Percentiles rank a stretch among this genome's conserved stretches.
These are phyloP conservation scores for Tetragnatha montana DNA, from an alignment of 2,888 invertebrate species.

Conservation along the genomic window DNA sequence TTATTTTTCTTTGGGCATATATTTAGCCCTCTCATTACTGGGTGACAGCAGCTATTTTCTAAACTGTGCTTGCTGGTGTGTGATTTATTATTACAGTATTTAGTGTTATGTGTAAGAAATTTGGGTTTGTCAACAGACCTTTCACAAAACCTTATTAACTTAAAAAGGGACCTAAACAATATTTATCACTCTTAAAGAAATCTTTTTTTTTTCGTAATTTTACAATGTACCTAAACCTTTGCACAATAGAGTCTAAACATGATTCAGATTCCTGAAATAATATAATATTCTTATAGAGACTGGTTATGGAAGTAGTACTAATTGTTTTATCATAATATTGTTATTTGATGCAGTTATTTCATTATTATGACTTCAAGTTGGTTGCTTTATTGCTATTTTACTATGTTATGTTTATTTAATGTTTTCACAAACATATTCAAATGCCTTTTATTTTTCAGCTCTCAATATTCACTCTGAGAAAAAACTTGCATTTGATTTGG, in stretches of 20 bases:
- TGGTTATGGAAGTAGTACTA: background rate
- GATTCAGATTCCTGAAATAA: background rate
- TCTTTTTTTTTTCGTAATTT: too few species aligned
- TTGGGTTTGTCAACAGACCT: too few species aligned
- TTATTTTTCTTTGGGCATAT: background rate
- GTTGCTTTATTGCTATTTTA: background rate
- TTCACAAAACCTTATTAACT: too few species aligned
- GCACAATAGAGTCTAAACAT: too few species aligned
- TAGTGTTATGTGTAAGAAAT: too few species aligned
- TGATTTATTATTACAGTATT: too few species aligned
- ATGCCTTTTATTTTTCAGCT: conserved; percentile 28
- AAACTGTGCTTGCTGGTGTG: too few species aligned
- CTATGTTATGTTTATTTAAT: background rate
- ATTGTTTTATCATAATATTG: background rate
- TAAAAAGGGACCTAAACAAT: too few species aligned
- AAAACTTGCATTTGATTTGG: conserved; percentile 16
- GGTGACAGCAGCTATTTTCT: too few species aligned
- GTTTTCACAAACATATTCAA: background rate
- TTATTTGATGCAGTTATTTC: background rate
- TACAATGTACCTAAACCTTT: too few species aligned
- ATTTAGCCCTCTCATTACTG: too few species aligned
- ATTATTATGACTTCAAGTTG: background rate
- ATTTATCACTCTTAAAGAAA: too few species aligned
- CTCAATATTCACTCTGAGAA: conserved; percentile 30
- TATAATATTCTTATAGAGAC: background rate